phyloP scores from a whole-genome alignment of 1,140 invertebrate genomes.

The Hypsibius dujardini region DNA sequence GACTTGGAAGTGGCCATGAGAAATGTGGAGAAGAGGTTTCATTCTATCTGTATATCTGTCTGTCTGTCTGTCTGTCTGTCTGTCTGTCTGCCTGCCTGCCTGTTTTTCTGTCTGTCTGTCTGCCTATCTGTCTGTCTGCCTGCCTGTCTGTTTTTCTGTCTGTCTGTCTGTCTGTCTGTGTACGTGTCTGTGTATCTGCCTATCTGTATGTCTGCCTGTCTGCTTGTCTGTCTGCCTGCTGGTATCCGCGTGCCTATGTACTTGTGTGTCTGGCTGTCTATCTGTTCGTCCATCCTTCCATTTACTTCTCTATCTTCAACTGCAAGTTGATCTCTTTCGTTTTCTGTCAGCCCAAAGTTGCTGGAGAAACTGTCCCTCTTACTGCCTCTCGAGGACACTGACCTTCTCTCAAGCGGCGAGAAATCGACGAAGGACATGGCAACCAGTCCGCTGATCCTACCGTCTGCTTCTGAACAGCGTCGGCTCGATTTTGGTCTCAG shows the following conservation, averaged over 20 bases:
- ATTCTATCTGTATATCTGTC: not conserved
- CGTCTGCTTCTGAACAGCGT: not conserved
- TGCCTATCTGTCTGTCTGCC: too few relatives aligned
- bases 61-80: not conserved
- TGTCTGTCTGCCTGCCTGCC: too few relatives aligned
- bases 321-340: not conserved
- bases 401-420: not conserved
- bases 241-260: not conserved
- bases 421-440: not conserved
- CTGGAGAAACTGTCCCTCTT: not conserved
- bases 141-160: too few relatives aligned
- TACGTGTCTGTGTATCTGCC: not conserved
- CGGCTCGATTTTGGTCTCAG: too few relatives aligned
- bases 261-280: not conserved
- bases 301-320: not conserved
- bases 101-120: too few relatives aligned
- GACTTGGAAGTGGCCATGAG: not conserved
- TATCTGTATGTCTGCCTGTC: not conserved
- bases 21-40: not conserved
- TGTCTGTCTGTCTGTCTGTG: not conserved
- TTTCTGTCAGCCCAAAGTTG: not conserved
- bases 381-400: not conserved
- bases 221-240: not conserved
- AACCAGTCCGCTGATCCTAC: not conserved
- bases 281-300: not conserved